These are phyloP conservation scores for Calcarius ornatus DNA, from an alignment of 2,113 vertebrate genomes.

Conservation along the genomic window DNA sequence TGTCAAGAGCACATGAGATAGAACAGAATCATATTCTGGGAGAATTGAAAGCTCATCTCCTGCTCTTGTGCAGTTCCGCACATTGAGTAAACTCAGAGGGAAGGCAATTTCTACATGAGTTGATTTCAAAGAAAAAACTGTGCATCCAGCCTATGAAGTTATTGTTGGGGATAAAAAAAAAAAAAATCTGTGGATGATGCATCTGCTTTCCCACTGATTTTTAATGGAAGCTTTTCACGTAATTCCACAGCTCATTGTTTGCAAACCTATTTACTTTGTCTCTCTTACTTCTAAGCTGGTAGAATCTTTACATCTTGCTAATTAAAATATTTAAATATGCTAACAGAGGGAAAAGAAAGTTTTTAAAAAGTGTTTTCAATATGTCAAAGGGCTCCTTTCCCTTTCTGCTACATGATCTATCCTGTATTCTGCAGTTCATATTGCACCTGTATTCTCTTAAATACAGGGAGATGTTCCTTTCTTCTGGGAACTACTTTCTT, in stretches of 20 bases:
- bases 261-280: neutral
- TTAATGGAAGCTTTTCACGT: neutral
- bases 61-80: neutral
- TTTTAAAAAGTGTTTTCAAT: neutral
- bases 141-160: neutral
- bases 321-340: neutral
- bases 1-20: neutral
- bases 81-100: neutral
- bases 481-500: neutral
- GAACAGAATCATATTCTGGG: neutral
- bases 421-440: neutral
- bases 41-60: neutral
- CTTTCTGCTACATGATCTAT: neutral
- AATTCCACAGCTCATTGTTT: neutral
- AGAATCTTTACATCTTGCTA: neutral
- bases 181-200: neutral
- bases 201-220: neutral
- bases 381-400: neutral
- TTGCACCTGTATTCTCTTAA: neutral
- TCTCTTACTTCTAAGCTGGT: neutral
- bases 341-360: rapidly evolving
- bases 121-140: neutral
- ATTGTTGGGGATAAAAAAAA: neutral
- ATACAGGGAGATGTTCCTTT: neutral
- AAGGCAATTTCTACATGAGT: neutral